A percentile compares a stretch with the other conserved stretches of the same genome.
Evolutionary conservation across 2,888 invertebrate genomes (phyloP).

Genomic region (Mimachlamys varia): DNA sequence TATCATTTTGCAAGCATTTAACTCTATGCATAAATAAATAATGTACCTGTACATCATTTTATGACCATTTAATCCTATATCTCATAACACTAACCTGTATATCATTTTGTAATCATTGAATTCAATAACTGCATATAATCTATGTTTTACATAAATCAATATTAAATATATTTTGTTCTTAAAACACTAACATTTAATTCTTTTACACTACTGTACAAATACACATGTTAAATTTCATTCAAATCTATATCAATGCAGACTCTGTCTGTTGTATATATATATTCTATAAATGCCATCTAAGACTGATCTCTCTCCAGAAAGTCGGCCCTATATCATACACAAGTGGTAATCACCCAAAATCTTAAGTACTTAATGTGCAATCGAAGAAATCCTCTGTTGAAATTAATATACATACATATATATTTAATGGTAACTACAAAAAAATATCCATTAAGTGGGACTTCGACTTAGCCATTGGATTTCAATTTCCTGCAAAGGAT

Average conservation of each 20-base stretch:
- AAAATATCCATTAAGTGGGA: not conserved
- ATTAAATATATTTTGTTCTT: not conserved
- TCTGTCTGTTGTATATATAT: too few relatives aligned
- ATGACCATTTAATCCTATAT: too few relatives aligned
- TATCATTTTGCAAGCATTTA: too few relatives aligned
- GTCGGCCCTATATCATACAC: too few relatives aligned
- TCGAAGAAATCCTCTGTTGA: not conserved
- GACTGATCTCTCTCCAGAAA: not conserved
- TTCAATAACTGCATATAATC: not conserved
- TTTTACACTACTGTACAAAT: too few relatives aligned
- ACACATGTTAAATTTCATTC: too few relatives aligned
- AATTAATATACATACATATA: not conserved
- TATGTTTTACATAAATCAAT: not conserved
- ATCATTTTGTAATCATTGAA: not conserved
- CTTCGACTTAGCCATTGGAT: not conserved
- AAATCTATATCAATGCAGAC: too few relatives aligned
- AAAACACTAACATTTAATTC: not conserved
- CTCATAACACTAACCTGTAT: too few relatives aligned
- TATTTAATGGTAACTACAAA: not conserved
- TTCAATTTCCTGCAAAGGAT: not conserved
- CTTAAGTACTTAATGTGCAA: not conserved
- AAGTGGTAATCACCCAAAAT: too few relatives aligned
- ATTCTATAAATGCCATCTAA: too few relatives aligned
- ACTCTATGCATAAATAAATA: too few relatives aligned
- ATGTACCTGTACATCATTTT: too few relatives aligned